Evolutionary conservation across 2,888 invertebrate genomes (phyloP).

Genomic region (Phyto melanocephala): DNA sequence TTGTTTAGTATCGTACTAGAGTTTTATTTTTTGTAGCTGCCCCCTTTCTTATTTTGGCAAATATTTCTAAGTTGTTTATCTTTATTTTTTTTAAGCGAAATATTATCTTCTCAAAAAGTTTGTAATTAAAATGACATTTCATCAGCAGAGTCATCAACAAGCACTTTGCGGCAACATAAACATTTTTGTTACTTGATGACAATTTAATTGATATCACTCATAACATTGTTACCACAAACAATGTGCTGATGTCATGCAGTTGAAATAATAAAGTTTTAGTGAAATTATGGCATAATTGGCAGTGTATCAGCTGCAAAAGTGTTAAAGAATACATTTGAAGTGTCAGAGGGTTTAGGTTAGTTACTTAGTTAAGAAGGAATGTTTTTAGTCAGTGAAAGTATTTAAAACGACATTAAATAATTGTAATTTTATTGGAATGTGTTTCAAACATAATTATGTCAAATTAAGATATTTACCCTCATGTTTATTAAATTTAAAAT

Average conservation of each 20-base stretch:
- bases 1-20: conserved; percentile 3
- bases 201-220: conserved; percentile 62
- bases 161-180: background rate
- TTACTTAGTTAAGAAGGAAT: background rate
- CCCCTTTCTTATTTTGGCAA: no score
- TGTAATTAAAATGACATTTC: conserved; percentile 62
- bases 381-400: background rate
- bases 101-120: background rate
- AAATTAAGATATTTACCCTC: no score
- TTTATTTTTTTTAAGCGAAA: background rate
- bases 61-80: conserved; percentile 7
- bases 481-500: no score
- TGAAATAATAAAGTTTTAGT: background rate
- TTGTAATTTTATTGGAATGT: no score
- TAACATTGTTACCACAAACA: conserved; percentile 22
- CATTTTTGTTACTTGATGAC: conserved; percentile 52
- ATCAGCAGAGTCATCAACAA: conserved; percentile 3
- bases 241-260: conserved; percentile 34
- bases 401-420: background rate
- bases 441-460: no score
- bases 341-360: background rate
- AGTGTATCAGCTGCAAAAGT: conserved; percentile 37
- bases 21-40: background rate
- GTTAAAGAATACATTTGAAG: conserved; percentile 1
- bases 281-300: background rate